Conservation (phyloP, 2,113 vertebrate genomes). For the Hippoglossus stenolepis region DNA sequence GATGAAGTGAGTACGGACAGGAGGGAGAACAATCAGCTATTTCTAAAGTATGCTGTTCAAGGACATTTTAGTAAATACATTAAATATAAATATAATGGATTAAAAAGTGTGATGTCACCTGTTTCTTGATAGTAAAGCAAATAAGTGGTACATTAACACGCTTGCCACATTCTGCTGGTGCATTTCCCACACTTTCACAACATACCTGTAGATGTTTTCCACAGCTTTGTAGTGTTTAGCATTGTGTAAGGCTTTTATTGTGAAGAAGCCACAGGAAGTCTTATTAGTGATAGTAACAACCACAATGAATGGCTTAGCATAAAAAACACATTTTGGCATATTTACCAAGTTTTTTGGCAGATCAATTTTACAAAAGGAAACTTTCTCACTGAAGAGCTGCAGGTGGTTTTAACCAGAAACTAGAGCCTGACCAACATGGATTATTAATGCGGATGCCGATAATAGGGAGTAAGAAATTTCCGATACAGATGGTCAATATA, state of each 20-base stretch:
- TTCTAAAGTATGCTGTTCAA: not conserved
- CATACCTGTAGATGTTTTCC: not conserved
- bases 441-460: no score
- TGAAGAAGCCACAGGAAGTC: conserved; percentile 32
- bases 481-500: no score
- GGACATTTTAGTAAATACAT: not conserved
- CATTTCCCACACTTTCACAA: not conserved
- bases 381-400: not conserved
- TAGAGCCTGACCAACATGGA: no score
- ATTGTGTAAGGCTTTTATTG: conserved; percentile 19
- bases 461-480: no score
- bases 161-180: not conserved
- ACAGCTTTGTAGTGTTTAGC: not conserved
- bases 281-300: not conserved
- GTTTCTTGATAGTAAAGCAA: no score
- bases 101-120: no score
- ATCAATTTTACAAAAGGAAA: conserved; percentile 17
- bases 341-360: not conserved
- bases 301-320: not conserved
- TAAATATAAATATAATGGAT: not conserved
- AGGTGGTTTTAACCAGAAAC: not conserved
- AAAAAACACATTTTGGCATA: not conserved
- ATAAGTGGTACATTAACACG: not conserved
- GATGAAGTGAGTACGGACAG: no score
- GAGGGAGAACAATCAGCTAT: no score